Percentiles rank a stretch among this genome's conserved stretches.
Evolutionary conservation across 2,113 vertebrate species (phyloP).

Genomic region (Heteronetta atricapilla): DNA sequence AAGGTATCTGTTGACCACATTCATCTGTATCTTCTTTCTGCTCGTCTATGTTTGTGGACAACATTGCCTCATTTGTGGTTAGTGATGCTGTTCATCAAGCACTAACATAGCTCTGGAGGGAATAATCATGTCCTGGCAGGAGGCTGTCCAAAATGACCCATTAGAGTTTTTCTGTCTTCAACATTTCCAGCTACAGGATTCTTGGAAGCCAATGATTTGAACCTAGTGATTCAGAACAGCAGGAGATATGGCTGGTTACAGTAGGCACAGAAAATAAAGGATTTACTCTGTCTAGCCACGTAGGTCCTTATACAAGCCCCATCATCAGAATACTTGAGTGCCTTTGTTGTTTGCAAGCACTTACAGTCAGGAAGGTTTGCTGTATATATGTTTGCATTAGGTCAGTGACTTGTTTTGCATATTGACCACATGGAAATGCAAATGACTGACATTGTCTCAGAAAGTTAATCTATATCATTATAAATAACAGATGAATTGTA

Average conservation of each 20-base stretch:
- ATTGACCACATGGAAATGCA: background rate
- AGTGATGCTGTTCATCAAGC: background rate
- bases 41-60: background rate
- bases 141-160: constrained; percentile 48
- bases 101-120: background rate
- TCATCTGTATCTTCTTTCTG: background rate
- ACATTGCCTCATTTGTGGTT: background rate
- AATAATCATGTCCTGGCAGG: constrained; percentile 41
- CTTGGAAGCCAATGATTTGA: constrained; percentile 36
- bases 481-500: background rate
- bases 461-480: background rate
- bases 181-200: background rate
- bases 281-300: background rate
- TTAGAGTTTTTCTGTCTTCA: constrained; percentile 27
- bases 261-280: constrained; percentile 20
- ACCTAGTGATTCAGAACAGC: constrained; percentile 53
- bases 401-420: background rate
- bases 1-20: background rate
- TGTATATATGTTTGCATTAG: background rate
- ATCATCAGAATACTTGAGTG: constrained; percentile 20
- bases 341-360: constrained; percentile 1
- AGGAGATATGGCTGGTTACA: background rate
- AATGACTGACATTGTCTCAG: background rate
- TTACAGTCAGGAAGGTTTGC: background rate
- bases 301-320: background rate